These are phyloP conservation scores for Spisula solida DNA, from an alignment of 2,888 invertebrate species.

Conservation along the genomic window DNA sequence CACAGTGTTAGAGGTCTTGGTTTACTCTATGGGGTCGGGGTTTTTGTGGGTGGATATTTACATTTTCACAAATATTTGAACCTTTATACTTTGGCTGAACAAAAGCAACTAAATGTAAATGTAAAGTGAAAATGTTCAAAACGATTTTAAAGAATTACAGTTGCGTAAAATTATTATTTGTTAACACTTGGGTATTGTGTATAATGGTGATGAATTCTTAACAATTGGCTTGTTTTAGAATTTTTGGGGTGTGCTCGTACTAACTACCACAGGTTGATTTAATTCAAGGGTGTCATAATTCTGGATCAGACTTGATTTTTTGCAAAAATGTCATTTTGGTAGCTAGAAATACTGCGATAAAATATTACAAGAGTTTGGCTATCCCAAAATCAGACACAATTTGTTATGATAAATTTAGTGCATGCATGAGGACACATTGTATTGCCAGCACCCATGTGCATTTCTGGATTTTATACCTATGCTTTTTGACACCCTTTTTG, in stretches of 20 bases:
- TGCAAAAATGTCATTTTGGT: too few relatives aligned
- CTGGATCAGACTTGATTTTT: too few relatives aligned
- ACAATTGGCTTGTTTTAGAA: background rate
- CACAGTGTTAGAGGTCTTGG: background rate
- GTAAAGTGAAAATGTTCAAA: background rate
- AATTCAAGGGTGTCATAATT: background rate
- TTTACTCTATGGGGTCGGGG: conserved; percentile 20
- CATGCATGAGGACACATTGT: too few relatives aligned
- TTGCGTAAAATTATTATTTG: conserved; percentile 11
- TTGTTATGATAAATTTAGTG: too few relatives aligned
- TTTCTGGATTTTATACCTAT: too few relatives aligned
- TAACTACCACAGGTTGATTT: background rate
- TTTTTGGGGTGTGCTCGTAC: background rate
- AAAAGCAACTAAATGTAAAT: conserved; percentile 3
- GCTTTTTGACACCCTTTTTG: too few relatives aligned
- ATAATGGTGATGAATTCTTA: background rate
- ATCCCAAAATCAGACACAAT: too few relatives aligned
- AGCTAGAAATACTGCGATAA: too few relatives aligned
- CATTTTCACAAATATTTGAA: conserved; percentile 18
- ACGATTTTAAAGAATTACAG: conserved; percentile 1
- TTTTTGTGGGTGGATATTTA: conserved; percentile 22
- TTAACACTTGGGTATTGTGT: conserved; percentile 7
- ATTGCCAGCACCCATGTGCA: too few relatives aligned
- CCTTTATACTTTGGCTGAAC: conserved; percentile 4
- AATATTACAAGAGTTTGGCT: too few relatives aligned